Evolutionary conservation across 1,140 invertebrate genomes (phyloP), one percentile per base, ranked within the genome.

Genomic region (Planococcus citri): DNA sequence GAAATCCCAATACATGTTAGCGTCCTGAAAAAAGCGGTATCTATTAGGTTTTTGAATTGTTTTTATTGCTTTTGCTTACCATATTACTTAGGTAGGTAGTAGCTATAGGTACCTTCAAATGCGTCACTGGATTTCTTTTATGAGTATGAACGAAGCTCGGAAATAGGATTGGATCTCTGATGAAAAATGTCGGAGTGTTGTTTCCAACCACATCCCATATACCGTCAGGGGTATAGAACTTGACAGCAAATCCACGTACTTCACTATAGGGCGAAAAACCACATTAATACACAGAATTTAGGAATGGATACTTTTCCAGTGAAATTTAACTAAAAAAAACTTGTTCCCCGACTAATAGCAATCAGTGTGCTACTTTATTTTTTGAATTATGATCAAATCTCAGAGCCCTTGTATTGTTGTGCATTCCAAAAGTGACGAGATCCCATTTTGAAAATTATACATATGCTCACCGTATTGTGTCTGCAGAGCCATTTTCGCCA

Each of bases 191-290:
- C 0, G 95, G 95, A 0, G 94, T 97, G 76, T 97, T 97, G 78
- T 97, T 97, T n/a, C 94, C 94, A 41, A 95, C 93, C 70, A 97
- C 78, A 82, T 98, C 95, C 94, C 94, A 97, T 76, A 93, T 90
- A 41, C 95, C 95, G 76, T 97, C 92, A 72, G 97, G 94, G 4
- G 95, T 95, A 78, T 97, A 97, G 76, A 97, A 94, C 77, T 97
- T 97, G 0, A 97, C 80, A 33, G 95, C 93, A 79, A 97, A 97
- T 70, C 95, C 95, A 74, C 94, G 84, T 3, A 92, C 92, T 81
- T 97, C 95, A 74, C 95, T 86, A 37, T 37, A 60, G 27, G n/a
- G 41, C 33, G 9, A 64, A 70, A 33, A 20, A 20, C n/a, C n/a
- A n/a, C n/a, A n/a, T n/a, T n/a, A 8, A 58, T 6, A 58, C n/a